Evolutionary conservation across 1,140 invertebrate genomes (phyloP).

Genomic region (Proctacanthus coquilletti): DNA sequence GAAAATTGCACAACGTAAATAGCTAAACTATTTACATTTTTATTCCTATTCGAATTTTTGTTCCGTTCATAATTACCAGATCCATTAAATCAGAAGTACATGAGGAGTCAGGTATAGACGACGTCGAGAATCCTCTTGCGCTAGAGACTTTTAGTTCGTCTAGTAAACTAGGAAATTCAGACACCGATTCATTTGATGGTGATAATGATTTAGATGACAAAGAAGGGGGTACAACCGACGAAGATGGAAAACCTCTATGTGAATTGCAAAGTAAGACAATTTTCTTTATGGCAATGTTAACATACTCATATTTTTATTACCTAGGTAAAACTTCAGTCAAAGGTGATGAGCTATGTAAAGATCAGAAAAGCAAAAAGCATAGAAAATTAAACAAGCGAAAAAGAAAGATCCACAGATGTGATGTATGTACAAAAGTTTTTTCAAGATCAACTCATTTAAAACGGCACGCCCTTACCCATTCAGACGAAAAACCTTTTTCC

Average conservation of each 20-base stretch:
- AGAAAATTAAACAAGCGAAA: neutral
- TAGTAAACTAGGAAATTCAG: neutral
- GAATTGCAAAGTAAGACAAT: too few species aligned
- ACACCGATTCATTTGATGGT: neutral
- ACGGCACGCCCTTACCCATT: constrained; percentile 10
- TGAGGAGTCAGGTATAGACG: neutral
- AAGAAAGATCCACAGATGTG: constrained; percentile 4
- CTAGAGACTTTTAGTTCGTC: too few species aligned
- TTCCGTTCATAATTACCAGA: too few species aligned
- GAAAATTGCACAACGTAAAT: too few species aligned
- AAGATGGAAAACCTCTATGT: neutral
- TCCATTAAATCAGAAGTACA: neutral
- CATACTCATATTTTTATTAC: too few species aligned
- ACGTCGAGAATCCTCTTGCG: too few species aligned
- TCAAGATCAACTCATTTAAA: constrained; percentile 7
- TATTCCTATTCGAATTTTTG: too few species aligned
- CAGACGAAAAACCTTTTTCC: constrained; percentile 30
- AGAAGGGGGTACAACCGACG: neutral
- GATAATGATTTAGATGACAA: neutral
- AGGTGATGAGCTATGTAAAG: neutral
- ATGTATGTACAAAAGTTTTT: constrained; percentile 11
- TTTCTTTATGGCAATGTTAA: too few species aligned
- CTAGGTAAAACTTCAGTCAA: neutral
- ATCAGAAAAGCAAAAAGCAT: neutral
- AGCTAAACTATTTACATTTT: too few species aligned